These are phyloP conservation scores for Aporophyla nigra DNA, from an alignment of 2,888 invertebrate genomes.

Conservation along the genomic window DNA sequence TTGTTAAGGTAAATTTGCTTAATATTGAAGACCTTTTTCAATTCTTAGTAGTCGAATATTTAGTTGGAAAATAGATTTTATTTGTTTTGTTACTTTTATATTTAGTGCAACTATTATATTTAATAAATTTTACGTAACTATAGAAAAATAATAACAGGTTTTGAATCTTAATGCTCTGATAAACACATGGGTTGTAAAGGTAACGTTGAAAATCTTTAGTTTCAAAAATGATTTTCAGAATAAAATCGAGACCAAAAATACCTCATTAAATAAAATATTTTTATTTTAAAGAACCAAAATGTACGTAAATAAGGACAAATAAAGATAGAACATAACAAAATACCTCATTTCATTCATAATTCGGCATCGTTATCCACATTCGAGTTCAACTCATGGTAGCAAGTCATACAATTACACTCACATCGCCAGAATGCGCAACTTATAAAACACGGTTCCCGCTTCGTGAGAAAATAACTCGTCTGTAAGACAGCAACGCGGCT, in stretches of 20 bases:
- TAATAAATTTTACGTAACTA: neutral
- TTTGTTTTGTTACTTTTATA: neutral
- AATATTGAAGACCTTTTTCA: conserved; percentile 16
- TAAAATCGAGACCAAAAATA: too few species aligned
- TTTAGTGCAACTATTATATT: too few species aligned
- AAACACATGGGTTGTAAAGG: too few species aligned
- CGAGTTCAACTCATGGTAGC: conserved; percentile 47
- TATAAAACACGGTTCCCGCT: conserved; percentile 63
- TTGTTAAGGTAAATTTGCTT: conserved; percentile 31
- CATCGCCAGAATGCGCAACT: conserved; percentile 66
- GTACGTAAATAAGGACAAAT: too few species aligned
- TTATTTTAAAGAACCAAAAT: too few species aligned
- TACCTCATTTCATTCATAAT: neutral
- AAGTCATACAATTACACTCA: conserved; percentile 68
- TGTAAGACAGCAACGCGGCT: conserved; percentile 49
- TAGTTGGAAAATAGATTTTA: neutral
- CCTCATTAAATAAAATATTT: too few species aligned
- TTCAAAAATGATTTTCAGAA: too few species aligned
- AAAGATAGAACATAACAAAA: too few species aligned
- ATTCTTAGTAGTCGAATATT: conserved; percentile 6
- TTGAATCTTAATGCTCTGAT: neutral
- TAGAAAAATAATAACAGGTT: neutral
- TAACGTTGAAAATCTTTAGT: too few species aligned
- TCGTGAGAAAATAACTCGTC: conserved; percentile 70
- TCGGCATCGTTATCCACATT: neutral